Percentiles rank a stretch among this genome's conserved stretches.
phyloP scores from a whole-genome alignment of 2,113 vertebrate genomes.

The Semnornis frantzii region DNA sequence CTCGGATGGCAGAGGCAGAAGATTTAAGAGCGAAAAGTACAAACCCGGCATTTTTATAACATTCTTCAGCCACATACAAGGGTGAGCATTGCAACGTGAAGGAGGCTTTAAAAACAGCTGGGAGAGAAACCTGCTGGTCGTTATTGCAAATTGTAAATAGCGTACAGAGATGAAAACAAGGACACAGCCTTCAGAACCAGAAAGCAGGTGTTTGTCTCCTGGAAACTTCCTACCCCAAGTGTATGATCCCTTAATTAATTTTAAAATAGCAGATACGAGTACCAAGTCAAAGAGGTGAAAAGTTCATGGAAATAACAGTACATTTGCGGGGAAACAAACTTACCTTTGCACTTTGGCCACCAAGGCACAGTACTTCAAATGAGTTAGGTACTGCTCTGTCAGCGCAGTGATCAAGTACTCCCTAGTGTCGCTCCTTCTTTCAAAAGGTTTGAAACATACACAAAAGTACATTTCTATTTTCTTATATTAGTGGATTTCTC shows the following conservation, averaged over 20 bases:
- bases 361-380: rapidly evolving
- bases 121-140: neutral
- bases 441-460: neutral
- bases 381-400: rapidly evolving
- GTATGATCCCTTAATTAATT: rapidly evolving
- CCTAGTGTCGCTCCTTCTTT: neutral
- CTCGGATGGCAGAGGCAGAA: neutral
- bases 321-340: neutral
- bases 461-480: neutral
- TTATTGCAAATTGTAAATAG: neutral
- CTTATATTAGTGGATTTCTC: neutral
- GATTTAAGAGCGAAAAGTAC: neutral
- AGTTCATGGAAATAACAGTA: neutral
- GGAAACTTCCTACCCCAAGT: neutral
- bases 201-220: neutral
- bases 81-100: rapidly evolving
- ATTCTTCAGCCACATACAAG: neutral
- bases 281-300: neutral
- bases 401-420: neutral
- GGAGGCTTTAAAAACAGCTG: neutral
- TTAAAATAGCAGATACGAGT: neutral
- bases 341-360: rapidly evolving
- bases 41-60: neutral
- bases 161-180: neutral
- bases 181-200: neutral